A percentile compares a stretch with the other conserved stretches of the same genome.
These are phyloP conservation scores for Oscheius sp. DNA, from an alignment of 1,140 invertebrate genomes.

Conservation along the genomic window DNA sequence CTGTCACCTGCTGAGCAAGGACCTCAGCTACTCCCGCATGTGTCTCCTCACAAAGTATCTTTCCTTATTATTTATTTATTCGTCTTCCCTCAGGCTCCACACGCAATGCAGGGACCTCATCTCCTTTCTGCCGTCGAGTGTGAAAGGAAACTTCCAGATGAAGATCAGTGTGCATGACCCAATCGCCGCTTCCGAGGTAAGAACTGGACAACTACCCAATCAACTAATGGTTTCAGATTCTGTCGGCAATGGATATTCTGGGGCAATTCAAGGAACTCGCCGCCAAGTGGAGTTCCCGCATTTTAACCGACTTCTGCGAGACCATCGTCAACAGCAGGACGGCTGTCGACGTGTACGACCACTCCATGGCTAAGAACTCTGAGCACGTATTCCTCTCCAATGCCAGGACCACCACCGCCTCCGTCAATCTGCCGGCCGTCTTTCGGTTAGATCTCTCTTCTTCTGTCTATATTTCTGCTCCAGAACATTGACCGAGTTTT, in stretches of 20 bases:
- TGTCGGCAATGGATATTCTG: background rate
- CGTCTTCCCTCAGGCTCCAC: background rate
- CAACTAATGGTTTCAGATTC: background rate
- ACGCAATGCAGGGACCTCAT: background rate
- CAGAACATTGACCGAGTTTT: background rate
- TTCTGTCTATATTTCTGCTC: background rate
- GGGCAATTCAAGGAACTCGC: background rate
- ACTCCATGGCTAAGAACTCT: background rate
- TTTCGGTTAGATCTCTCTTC: too few species aligned
- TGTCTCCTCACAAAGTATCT: background rate
- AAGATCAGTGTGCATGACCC: background rate
- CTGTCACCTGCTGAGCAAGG: background rate
- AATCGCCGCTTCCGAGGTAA: background rate
- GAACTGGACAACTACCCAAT: background rate
- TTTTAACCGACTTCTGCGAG: background rate
- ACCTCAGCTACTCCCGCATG: background rate
- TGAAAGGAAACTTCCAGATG: background rate
- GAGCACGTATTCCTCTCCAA: background rate
- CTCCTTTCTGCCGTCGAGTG: background rate
- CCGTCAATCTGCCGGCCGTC: background rate
- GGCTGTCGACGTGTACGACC: background rate
- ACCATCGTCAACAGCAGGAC: background rate
- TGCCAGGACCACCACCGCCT: background rate
- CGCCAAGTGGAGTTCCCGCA: background rate
- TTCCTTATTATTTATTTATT: background rate